Evolutionary conservation across 1,140 invertebrate genomes (phyloP).

Genomic region (Oncopodura yosiiana): DNA sequence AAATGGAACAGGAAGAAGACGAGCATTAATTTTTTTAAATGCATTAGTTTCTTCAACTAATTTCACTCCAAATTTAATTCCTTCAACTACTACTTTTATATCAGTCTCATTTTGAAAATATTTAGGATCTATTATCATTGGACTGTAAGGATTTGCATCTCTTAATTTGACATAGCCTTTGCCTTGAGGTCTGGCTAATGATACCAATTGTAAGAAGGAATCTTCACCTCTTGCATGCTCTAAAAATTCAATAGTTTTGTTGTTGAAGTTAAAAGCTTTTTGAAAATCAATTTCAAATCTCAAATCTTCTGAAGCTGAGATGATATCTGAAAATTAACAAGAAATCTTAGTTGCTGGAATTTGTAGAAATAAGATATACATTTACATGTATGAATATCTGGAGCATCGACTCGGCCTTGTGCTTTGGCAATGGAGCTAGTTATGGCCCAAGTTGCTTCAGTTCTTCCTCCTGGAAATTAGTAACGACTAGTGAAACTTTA

Average conservation of each 20-base stretch:
- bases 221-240: no score
- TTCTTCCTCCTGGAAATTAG: no score
- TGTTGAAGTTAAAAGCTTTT: no score
- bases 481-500: no score
- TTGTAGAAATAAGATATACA: no score
- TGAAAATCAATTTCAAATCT: no score
- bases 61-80: constrained; percentile 5
- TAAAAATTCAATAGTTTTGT: no score
- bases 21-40: constrained; percentile 13
- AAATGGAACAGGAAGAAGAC: background rate
- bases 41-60: constrained; percentile 14
- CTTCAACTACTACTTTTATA: background rate
- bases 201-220: constrained; percentile 4
- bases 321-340: no score
- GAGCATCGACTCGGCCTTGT: background rate
- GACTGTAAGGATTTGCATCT: constrained; percentile 1
- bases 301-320: no score
- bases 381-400: constrained; percentile 9
- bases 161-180: constrained; percentile 3
- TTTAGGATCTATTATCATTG: constrained; percentile 33
- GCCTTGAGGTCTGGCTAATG: background rate
- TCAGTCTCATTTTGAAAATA: constrained; percentile 1
- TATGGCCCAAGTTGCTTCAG: constrained; percentile 5
- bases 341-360: no score
- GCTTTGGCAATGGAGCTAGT: background rate